phyloP scores from a whole-genome alignment of 2,888 invertebrate species.

The Lordiphosa fenestrarum region DNA sequence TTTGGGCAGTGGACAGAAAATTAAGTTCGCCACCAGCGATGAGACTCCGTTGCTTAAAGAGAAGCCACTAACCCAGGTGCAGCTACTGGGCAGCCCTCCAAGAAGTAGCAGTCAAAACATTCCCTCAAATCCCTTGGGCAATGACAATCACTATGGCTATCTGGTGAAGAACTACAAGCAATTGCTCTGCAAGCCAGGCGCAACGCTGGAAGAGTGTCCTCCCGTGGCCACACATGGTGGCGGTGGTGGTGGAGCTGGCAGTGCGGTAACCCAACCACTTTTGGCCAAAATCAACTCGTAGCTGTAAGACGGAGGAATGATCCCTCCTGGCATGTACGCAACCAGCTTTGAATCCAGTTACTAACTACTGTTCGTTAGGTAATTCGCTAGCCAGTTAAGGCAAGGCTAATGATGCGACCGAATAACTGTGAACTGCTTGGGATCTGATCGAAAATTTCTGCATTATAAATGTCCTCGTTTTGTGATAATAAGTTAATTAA shows the following conservation, averaged over 20 bases:
- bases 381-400: too few species aligned
- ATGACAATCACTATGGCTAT: slow-evolving; percentile 58
- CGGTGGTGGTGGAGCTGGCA: slow-evolving; percentile 28
- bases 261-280: slow-evolving; percentile 76
- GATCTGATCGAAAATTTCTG: slow-evolving; percentile 39
- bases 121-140: slow-evolving; percentile 30
- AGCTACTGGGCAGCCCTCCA: not conserved
- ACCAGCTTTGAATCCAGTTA: slow-evolving; percentile 7
- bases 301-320: slow-evolving; percentile 33
- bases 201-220: slow-evolving; percentile 37
- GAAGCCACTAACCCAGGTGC: too few species aligned
- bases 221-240: slow-evolving; percentile 15
- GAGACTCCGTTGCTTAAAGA: slow-evolving; percentile 2
- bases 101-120: slow-evolving; percentile 57
- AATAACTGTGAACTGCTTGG: too few species aligned
- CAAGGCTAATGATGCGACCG: too few species aligned
- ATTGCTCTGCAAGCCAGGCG: slow-evolving; percentile 59
- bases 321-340: not conserved
- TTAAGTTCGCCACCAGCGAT: slow-evolving; percentile 55
- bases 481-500: slow-evolving; percentile 65
- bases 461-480: slow-evolving; percentile 68
- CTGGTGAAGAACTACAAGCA: slow-evolving; percentile 75
- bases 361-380: too few species aligned
- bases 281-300: slow-evolving; percentile 78
- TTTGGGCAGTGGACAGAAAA: slow-evolving; percentile 57